Conservation (phyloP, 1,140 invertebrate genomes). For the Eumeta japonica region DNA sequence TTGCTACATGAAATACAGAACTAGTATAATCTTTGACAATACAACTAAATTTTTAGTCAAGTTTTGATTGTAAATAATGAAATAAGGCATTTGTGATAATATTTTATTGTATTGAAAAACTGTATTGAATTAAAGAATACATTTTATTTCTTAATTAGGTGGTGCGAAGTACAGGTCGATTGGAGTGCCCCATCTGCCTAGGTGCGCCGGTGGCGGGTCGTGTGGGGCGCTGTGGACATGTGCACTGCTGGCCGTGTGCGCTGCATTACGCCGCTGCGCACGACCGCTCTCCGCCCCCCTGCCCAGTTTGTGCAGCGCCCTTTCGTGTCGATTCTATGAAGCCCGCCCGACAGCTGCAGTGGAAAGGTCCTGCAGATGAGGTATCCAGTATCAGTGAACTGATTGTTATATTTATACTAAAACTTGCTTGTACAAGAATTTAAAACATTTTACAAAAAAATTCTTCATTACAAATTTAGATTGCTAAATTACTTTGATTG, state of each 20-base stretch:
- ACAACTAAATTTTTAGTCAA: too few species aligned
- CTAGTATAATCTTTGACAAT: too few species aligned
- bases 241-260: conserved; percentile 94
- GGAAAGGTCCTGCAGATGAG: conserved; percentile 36
- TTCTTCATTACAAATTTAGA: not conserved
- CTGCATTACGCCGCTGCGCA: conserved; percentile 88
- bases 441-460: not conserved
- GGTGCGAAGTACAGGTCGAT: conserved; percentile 58
- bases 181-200: conserved; percentile 90
- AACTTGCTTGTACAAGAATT: not conserved
- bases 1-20: too few species aligned
- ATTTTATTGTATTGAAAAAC: too few species aligned
- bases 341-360: conserved; percentile 38
- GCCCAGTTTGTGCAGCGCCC: conserved; percentile 85
- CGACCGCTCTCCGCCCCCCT: conserved; percentile 67
- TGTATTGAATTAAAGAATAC: too few species aligned
- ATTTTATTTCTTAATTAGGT: too few species aligned
- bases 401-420: too few species aligned
- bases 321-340: conserved; percentile 78
- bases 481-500: not conserved
- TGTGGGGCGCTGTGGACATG: conserved; percentile 92
- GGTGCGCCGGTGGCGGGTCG: conserved; percentile 80
- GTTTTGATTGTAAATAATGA: too few species aligned
- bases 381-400: conserved; percentile 17
- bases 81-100: too few species aligned